Conservation (phyloP, 1,140 invertebrate species). For the Temnothorax longispinosus region DNA sequence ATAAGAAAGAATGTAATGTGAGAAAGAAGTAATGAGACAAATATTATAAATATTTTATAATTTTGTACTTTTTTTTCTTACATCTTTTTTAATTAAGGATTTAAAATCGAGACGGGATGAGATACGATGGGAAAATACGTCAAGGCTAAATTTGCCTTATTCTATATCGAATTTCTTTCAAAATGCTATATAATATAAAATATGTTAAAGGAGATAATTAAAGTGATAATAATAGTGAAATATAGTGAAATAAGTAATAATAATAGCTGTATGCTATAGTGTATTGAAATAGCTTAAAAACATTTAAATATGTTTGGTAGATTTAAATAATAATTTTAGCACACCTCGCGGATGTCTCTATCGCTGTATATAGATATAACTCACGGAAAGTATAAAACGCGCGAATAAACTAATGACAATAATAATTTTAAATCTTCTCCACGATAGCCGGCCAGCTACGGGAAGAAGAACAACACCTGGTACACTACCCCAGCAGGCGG, state of each 20-base stretch:
- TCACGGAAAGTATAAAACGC: not conserved
- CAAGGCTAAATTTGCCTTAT: not conserved
- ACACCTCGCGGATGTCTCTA: not conserved
- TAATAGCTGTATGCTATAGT: not conserved
- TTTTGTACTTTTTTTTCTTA: not conserved
- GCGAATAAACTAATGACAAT: not conserved
- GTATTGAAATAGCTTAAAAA: not conserved
- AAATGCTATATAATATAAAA: not conserved
- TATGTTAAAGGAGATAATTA: not conserved
- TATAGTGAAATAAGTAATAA: not conserved
- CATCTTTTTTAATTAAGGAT: not conserved
- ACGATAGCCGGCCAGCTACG: constrained; percentile 92
- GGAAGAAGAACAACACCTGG: constrained; percentile 95
- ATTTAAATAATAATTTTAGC: not conserved
- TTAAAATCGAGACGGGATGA: not conserved
- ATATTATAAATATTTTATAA: not conserved
- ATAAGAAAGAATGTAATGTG: not conserved
- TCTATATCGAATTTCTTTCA: not conserved
- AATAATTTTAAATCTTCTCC: constrained; percentile 38
- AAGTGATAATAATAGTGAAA: too few species aligned
- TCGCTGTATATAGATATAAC: not conserved
- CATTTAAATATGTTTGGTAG: not conserved
- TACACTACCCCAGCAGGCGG: constrained; percentile 88
- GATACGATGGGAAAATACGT: not conserved
- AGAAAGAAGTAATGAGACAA: not conserved